Percentiles rank a stretch among this genome's conserved stretches.
Evolutionary conservation across 2,797 vertebrate species (phyloP).

Genomic region (Psittacula echo): DNA sequence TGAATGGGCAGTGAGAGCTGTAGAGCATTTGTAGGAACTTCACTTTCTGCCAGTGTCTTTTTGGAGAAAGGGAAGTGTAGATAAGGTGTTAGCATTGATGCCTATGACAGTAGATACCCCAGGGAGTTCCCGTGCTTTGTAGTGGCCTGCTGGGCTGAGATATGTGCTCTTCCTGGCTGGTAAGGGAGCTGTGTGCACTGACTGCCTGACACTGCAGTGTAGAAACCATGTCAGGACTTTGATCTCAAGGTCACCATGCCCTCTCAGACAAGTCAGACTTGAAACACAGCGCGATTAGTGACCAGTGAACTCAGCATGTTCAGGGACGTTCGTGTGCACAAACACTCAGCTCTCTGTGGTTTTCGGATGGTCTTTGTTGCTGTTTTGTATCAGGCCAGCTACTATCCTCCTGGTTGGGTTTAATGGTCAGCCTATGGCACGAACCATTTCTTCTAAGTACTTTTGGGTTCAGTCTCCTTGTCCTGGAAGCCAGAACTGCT

Average conservation of each 20-base stretch:
- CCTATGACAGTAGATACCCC: neutral
- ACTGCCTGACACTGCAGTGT: accelerated
- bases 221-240: accelerated
- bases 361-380: neutral
- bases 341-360: neutral
- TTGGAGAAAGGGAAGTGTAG: neutral
- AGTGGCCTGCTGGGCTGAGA: neutral
- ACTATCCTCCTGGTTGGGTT: neutral
- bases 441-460: neutral
- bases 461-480: neutral
- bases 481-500: neutral
- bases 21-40: neutral
- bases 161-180: neutral
- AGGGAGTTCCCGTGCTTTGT: neutral
- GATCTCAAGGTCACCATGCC: neutral
- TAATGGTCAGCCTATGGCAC: neutral
- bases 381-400: neutral
- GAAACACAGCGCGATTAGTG: accelerated
- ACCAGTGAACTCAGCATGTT: neutral
- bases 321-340: neutral
- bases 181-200: neutral
- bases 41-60: neutral
- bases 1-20: accelerated
- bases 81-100: neutral
- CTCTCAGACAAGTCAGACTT: neutral